Percentiles rank a stretch among this genome's conserved stretches.
Evolutionary conservation across 2,113 vertebrate genomes (phyloP).

Genomic region (Dendropsophus ebraccatus): DNA sequence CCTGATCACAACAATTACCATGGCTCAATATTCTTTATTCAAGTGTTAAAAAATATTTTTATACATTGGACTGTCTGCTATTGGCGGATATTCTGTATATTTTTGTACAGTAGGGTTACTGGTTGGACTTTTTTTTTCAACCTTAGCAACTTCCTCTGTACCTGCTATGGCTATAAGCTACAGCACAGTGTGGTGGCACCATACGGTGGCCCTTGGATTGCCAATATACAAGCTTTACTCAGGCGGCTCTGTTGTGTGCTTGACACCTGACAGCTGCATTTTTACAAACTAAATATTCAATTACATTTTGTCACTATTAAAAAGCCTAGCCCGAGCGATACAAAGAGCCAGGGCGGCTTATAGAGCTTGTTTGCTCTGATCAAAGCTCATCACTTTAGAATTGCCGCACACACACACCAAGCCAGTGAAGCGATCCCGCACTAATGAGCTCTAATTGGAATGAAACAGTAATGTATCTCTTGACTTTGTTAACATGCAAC

Average conservation of each 20-base stretch:
- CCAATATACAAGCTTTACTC: neutral
- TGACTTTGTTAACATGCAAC: constrained; percentile 22
- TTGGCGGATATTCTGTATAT: too few relatives aligned
- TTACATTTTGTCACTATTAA: neutral
- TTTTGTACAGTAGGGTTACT: too few relatives aligned
- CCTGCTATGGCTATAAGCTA: too few relatives aligned
- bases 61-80: too few relatives aligned
- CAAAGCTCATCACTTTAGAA: constrained; percentile 24
- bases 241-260: neutral
- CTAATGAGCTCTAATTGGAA: constrained; percentile 39
- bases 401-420: constrained; percentile 19
- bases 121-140: too few relatives aligned
- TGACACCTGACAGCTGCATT: neutral
- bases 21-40: too few relatives aligned
- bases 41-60: too few relatives aligned
- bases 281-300: neutral
- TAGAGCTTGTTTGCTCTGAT: constrained; percentile 14
- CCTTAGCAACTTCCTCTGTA: too few relatives aligned
- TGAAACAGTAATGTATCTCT: constrained; percentile 21
- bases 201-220: neutral
- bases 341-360: neutral
- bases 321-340: neutral
- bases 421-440: constrained; percentile 21
- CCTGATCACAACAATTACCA: too few relatives aligned
- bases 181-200: neutral